Evolutionary conservation across 2,888 invertebrate species (phyloP).

Genomic region (Diplolepis rosae): DNA sequence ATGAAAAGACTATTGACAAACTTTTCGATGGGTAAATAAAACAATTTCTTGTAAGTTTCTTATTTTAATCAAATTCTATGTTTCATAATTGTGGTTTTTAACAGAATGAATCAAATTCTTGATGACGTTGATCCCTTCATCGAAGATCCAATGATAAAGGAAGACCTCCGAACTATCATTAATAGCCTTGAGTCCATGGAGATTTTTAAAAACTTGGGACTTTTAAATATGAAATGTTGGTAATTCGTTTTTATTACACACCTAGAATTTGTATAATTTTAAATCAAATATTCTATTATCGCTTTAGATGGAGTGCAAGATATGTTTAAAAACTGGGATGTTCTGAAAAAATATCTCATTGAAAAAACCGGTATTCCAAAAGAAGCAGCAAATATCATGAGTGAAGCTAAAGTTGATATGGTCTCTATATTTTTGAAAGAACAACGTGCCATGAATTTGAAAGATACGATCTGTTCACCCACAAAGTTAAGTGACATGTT

Average conservation of each 20-base stretch:
- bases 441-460: slow-evolving; percentile 57
- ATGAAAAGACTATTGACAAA: slow-evolving; percentile 74
- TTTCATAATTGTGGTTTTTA: slow-evolving; percentile 1
- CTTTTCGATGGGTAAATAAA: slow-evolving; percentile 73
- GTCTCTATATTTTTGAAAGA: slow-evolving; percentile 65
- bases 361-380: slow-evolving; percentile 58
- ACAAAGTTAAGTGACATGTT: slow-evolving; percentile 63
- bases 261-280: neutral
- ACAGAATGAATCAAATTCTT: slow-evolving; percentile 74
- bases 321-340: slow-evolving; percentile 68
- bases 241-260: neutral
- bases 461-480: slow-evolving; percentile 65
- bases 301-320: slow-evolving; percentile 62
- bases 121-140: slow-evolving; percentile 74
- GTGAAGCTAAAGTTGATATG: slow-evolving; percentile 65
- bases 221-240: slow-evolving; percentile 75
- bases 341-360: slow-evolving; percentile 59
- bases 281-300: neutral
- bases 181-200: slow-evolving; percentile 73
- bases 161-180: slow-evolving; percentile 72
- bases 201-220: slow-evolving; percentile 74
- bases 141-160: slow-evolving; percentile 64
- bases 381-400: slow-evolving; percentile 55
- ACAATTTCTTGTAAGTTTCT: neutral
- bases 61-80: neutral